Evolutionary conservation across 2,113 vertebrate species (phyloP), one percentile per base, ranked within the genome.

Genomic region (Nansenia antarctica): DNA sequence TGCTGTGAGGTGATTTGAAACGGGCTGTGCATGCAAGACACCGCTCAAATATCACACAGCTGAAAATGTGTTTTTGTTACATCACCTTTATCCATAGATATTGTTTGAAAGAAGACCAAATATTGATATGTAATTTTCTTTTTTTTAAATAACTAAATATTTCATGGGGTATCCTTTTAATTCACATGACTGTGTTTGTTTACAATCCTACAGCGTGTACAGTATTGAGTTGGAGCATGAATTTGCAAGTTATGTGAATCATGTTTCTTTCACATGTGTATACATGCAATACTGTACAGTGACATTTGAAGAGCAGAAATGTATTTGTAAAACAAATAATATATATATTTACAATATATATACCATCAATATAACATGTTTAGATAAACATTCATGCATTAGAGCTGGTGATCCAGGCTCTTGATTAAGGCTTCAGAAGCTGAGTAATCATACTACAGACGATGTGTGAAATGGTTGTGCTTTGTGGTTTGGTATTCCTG

Each of bases 401-500:
- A 20, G 45, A 49, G 11, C 2, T 18, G 66, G 59, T 59, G 45
- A 29, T 58, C 53, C 9, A 61, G 67, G 32, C 11, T 49, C 45
- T 49, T 20, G n/a, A n/a, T n/a, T n/a, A n/a, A n/a, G 37, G 34
- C 58, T 66, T 74, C 67, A 58, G 52, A 47, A 12, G 52, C 67
- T 67, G 71, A 63, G 63, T 39, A 32, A 39, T 52, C 5, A 15
- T 59, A 29, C 26, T 58, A 29, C n/a, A n/a, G n/a, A n/a, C n/a
- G 18, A 65, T 67, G 59, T 54, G 59, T 47, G 18, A 55, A 47
- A 62, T 57, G 61, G 58, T 69, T 24, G 72, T 85, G 86, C 86
- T 86, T 88, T 88, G 87, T 88, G 85, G 84, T 86, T 82, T 80
- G 85, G 61, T 83, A 39, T 70, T 30, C 45, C 52, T 67, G 45